Evolutionary conservation across 30 jellyfish, hydroid and myxozoan genomes (phyloP), one percentile per base, ranked within the genome.

Genomic region (Pelagia noctiluca): DNA sequence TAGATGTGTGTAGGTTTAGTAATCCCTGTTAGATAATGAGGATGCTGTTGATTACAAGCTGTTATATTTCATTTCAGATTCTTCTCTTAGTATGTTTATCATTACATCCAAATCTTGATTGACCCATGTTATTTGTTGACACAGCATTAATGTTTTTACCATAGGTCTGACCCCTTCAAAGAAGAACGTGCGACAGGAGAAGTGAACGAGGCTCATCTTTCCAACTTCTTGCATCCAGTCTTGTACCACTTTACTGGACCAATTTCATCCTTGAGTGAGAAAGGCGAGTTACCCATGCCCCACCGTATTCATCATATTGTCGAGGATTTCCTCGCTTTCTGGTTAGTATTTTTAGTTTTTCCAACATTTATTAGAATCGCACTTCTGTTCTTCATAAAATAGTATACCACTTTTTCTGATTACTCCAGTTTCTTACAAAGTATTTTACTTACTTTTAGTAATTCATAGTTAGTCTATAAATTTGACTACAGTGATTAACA

Each of bases 191-290:
- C 96, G 25, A 77, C 91, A 29, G 98, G 98, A 13, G 95, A 81
- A 28, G 96, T 87, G 0, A 54, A 35, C 11, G 95, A 91, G 23
- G 98, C 98, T 23, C 98, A 91, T 37, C 53, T 47, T 0, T 91
- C 98, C 2, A 91, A 91, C 69, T 91, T 91, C 65, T 84, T 91
- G 60, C 98, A 91, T 75, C 98, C 98, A 13, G 98, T 91, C 48
- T 80, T 91, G 0, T 91, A 85, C 63, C 86, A 60, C 50, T 91
- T 69, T 81, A 50, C 73, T 5, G 23, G 50, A 1, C 89, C 85
- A 1, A 29, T 86, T 35, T 25, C 81, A 10, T 47, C 35, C 0
- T 35, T 87, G 35, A 54, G 68, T 11, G 83, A 71, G 31, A 80
- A 48, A 7, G 85, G 81, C 50, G 78, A 57, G 16, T 75, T 91